phyloP scores from a whole-genome alignment of 2,888 invertebrate species.

The Drosophila stalkeri region DNA sequence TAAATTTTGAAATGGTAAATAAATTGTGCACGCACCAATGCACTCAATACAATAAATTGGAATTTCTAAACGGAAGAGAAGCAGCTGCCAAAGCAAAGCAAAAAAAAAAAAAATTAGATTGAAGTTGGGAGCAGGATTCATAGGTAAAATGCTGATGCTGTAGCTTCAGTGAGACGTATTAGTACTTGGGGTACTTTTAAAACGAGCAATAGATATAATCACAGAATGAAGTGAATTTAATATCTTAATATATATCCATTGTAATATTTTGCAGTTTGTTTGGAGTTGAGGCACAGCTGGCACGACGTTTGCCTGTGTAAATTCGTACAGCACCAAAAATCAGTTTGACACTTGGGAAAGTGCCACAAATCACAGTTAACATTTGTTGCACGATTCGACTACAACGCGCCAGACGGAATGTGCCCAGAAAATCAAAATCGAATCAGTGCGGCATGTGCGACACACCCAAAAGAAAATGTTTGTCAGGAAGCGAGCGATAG shows the following conservation, averaged over 20 bases:
- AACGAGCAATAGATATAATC: constrained; percentile 6
- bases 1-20: constrained; percentile 55
- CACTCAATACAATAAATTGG: constrained; percentile 73
- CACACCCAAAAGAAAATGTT: constrained; percentile 45
- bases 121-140: constrained; percentile 13
- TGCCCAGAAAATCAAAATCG: constrained; percentile 63
- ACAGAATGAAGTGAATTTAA: constrained; percentile 2
- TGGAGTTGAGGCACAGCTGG: constrained; percentile 43
- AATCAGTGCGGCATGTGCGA: constrained; percentile 51
- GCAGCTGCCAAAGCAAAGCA: constrained; percentile 33
- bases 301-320: constrained; percentile 34
- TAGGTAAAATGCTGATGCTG: constrained; percentile 23
- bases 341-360: constrained; percentile 65
- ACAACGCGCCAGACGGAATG: constrained; percentile 49
- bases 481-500: not conserved
- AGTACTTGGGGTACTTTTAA: constrained; percentile 30
- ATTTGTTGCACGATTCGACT: constrained; percentile 58
- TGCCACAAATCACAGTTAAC: constrained; percentile 69
- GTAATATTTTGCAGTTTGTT: constrained; percentile 15
- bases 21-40: constrained; percentile 61
- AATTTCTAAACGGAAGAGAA: constrained; percentile 52
- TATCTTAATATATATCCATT: constrained; percentile 17
- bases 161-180: constrained; percentile 24
- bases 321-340: constrained; percentile 56
- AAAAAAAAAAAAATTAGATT: constrained; percentile 23